Evolutionary conservation across 2,113 vertebrate species (phyloP).

Genomic region (Myxocyprinus asiaticus): DNA sequence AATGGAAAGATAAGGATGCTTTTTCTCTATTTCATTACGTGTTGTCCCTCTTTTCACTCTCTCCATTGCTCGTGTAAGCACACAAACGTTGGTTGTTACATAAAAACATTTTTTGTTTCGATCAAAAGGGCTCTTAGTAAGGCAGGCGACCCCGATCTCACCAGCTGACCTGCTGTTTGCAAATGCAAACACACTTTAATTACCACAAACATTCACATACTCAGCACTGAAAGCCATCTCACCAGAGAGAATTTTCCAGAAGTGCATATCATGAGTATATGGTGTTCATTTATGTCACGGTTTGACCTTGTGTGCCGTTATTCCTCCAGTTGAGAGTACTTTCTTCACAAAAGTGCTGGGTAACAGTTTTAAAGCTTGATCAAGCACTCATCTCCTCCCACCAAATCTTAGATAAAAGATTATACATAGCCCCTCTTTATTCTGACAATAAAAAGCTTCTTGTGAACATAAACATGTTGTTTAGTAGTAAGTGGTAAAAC

Average conservation of each 20-base stretch:
- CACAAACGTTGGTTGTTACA: conserved; percentile 16
- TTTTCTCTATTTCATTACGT: conserved; percentile 9
- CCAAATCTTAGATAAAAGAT: no score
- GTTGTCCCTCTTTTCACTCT: neutral
- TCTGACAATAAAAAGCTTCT: conserved; percentile 7
- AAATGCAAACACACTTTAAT: conserved; percentile 48
- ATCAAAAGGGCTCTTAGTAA: conserved; percentile 30
- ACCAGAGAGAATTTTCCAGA: neutral
- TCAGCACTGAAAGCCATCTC: neutral
- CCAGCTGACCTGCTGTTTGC: conserved; percentile 34
- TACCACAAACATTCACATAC: neutral
- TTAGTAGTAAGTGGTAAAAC: no score
- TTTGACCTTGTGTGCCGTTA: neutral
- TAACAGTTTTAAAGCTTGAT: no score
- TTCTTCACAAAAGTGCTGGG: no score
- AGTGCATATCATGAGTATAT: neutral
- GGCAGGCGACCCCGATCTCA: neutral
- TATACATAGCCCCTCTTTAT: neutral
- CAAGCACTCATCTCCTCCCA: no score
- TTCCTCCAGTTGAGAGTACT: no score
- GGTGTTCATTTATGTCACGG: neutral
- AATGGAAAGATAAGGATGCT: conserved; percentile 55
- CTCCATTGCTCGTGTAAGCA: conserved; percentile 2
- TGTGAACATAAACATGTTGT: neutral
- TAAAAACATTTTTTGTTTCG: conserved; percentile 39